Evolutionary conservation across 2,888 invertebrate species (phyloP), one percentile per base, ranked within the genome.

Genomic region (Sicus ferrugineus): DNA sequence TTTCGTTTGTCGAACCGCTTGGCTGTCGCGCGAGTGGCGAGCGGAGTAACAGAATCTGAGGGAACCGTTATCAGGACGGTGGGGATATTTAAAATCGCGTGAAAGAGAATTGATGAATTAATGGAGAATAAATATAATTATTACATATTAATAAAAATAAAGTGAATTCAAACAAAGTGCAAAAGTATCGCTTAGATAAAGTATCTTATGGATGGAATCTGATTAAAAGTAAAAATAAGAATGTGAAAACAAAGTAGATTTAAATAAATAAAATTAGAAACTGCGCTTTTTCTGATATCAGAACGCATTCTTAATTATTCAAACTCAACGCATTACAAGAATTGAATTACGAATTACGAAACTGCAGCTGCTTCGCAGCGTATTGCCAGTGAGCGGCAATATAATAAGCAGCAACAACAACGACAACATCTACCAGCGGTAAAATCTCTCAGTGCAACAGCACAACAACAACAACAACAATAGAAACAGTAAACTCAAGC

Each of bases 1-100:
- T 75, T 76, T 78, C 74, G 77, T 77, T 80, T 76, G 79, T 77
- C 79, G 77, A 77, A 72, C 77, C 79, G 77, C 76, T 81, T 78
- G 80, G 77, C 78, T 75, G 77, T 75, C 69, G 73, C 52, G 67
- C 52, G 48, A 68, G 30, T 64, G 71, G 64, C 59, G 63, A 50
- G 56, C 63, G 63, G 30, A 70, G 23, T 14, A 31, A 56, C 61
- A 34, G n/a, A n/a, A n/a, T n/a, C n/a, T n/a, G n/a, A n/a, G n/a
- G n/a, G n/a, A n/a, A n/a, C n/a, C n/a, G n/a, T n/a, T n/a, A n/a
- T n/a, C n/a, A n/a, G n/a, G n/a, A n/a, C n/a, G n/a, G n/a, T n/a
- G 42, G 9, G 42, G n/a, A 4, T 42, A 4, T 42, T 42, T 42
- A 42, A 9, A 42, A n/a, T 42, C 34, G 34, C 1, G 1, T 34